phyloP scores from a whole-genome alignment of 2,888 invertebrate genomes.

The Hesperia comma region DNA sequence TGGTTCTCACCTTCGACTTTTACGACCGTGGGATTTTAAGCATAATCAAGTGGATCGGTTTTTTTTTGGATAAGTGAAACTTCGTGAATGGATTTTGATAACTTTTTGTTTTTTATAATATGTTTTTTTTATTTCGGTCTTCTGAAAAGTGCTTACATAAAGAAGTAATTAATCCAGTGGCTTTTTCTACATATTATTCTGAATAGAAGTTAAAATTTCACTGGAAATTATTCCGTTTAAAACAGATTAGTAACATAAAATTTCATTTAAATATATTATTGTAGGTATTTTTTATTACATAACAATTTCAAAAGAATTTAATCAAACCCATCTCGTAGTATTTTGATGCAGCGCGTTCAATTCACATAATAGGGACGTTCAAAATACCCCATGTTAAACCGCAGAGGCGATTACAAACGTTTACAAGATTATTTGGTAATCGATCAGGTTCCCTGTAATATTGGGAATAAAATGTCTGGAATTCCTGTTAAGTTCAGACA shows the following conservation, averaged over 20 bases:
- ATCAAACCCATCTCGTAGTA: constrained; percentile 5
- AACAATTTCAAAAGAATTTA: background rate
- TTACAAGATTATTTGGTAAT: constrained; percentile 80
- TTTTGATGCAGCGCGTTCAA: constrained; percentile 2
- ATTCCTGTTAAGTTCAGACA: constrained; percentile 54
- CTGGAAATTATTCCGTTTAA: no score
- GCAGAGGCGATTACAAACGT: constrained; percentile 77
- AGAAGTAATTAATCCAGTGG: no score
- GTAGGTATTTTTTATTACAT: no score
- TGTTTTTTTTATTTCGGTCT: background rate
- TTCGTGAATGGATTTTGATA: constrained; percentile 11
- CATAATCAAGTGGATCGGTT: constrained; percentile 54
- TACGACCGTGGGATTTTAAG: constrained; percentile 77
- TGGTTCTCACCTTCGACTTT: constrained; percentile 73
- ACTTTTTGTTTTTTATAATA: constrained; percentile 11
- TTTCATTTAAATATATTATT: no score
- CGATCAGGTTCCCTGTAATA: constrained; percentile 60
- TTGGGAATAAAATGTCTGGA: constrained; percentile 62
- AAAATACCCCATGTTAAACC: constrained; percentile 71
- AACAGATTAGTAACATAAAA: no score
- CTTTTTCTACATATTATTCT: no score
- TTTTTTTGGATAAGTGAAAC: constrained; percentile 63
- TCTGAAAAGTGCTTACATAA: no score
- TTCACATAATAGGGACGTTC: constrained; percentile 64
- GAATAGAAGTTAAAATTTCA: no score